Evolutionary conservation across 2,113 vertebrate species (phyloP).

Genomic region (Hemiprocne comata): DNA sequence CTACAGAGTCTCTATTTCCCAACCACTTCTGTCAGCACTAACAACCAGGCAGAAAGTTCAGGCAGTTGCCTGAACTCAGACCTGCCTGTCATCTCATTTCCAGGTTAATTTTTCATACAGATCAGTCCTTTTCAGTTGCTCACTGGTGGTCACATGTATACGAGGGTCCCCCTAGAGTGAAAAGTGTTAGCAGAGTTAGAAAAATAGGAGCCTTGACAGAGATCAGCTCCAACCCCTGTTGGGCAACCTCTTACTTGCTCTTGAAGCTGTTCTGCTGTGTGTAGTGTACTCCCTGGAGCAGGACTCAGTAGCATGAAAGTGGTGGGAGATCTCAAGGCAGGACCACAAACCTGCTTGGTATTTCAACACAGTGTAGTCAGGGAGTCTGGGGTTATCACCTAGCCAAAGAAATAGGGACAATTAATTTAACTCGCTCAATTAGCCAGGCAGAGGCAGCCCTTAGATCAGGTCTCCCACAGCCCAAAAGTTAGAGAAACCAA

Average conservation of each 20-base stretch:
- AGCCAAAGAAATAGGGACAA: background rate
- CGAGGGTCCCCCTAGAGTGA: background rate
- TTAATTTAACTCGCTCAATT: background rate
- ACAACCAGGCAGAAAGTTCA: background rate
- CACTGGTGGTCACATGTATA: background rate
- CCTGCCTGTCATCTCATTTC: background rate
- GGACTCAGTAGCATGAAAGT: background rate
- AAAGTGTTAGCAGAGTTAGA: background rate
- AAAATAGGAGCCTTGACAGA: background rate
- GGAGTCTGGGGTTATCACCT: background rate
- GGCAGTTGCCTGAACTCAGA: background rate
- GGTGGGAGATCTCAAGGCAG: background rate
- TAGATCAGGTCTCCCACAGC: background rate
- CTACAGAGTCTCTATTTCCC: background rate
- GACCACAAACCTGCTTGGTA: background rate
- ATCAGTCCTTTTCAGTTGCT: background rate
- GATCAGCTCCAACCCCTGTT: background rate
- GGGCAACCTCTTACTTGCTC: background rate
- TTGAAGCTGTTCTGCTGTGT: background rate
- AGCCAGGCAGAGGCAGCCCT: background rate
- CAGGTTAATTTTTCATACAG: background rate
- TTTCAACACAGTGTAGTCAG: background rate
- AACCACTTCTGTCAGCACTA: background rate
- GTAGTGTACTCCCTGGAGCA: background rate
- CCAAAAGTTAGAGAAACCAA: background rate